These are phyloP conservation scores for Manis crassicaudata DNA, from an alignment of 2,797 vertebrate species.

Conservation along the genomic window DNA sequence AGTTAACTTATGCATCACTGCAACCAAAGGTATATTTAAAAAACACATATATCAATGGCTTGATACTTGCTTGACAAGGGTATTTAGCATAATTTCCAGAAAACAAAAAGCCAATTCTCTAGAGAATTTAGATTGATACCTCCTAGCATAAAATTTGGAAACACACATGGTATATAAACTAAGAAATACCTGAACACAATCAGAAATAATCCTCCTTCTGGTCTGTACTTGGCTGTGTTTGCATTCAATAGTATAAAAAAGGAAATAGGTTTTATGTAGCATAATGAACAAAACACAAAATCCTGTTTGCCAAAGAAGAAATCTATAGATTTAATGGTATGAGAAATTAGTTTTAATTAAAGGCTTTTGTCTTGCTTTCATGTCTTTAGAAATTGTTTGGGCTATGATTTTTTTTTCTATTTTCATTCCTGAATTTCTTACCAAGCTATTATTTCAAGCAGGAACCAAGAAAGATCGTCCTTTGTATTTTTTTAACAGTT, in stretches of 20 bases:
- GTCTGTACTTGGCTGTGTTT: background rate
- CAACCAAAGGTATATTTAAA: background rate
- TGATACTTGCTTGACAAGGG: background rate
- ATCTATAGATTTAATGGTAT: background rate
- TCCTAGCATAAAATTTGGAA: conserved; percentile 32
- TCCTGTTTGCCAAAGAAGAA: background rate
- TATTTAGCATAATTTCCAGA: background rate
- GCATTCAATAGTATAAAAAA: background rate
- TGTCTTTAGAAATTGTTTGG: background rate
- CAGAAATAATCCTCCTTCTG: background rate
- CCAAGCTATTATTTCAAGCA: background rate
- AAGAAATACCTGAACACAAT: background rate
- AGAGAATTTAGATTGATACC: background rate
- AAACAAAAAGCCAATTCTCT: conserved; percentile 2
- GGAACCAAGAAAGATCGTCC: conserved; percentile 48
- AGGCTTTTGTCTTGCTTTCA: background rate
- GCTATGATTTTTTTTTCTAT: background rate
- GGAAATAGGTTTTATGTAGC: background rate
- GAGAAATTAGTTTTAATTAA: conserved; percentile 17
- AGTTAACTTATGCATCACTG: background rate
- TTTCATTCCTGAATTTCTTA: conserved; percentile 43
- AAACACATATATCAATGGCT: background rate
- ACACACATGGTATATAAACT: background rate
- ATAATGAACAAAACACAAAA: background rate
- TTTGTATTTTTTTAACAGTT: conserved; percentile 28